Conservation (phyloP, 1,140 invertebrate genomes). For the Philotrypesis tridentata region DNA sequence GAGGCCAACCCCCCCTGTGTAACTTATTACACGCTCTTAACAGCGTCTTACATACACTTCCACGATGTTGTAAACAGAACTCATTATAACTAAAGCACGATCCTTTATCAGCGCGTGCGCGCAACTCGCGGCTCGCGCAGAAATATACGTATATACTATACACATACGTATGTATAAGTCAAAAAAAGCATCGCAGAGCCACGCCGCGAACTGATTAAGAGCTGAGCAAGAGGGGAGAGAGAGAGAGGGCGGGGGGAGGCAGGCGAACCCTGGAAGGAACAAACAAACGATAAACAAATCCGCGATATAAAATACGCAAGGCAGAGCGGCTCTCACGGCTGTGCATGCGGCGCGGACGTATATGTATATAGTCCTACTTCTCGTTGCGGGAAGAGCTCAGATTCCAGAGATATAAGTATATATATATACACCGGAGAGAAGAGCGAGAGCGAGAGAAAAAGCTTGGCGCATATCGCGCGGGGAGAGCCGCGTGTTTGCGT, state of each 20-base stretch:
- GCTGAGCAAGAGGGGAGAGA: neutral
- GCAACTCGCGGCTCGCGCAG: no score
- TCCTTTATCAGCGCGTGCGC: neutral
- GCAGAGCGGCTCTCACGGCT: neutral
- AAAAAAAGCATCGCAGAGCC: neutral
- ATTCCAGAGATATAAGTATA: constrained; percentile 20
- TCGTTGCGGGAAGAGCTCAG: neutral
- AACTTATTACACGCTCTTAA: no score
- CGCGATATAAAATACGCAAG: constrained; percentile 27
- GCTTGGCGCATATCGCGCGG: no score
- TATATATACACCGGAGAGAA: no score
- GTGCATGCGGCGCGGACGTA: neutral
- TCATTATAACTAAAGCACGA: constrained; percentile 20
- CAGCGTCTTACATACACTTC: no score
- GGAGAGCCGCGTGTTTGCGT: neutral
- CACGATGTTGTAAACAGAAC: neutral
- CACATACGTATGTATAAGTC: no score
- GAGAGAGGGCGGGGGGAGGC: no score
- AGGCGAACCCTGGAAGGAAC: neutral
- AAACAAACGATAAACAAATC: constrained; percentile 25
- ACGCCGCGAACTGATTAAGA: neutral
- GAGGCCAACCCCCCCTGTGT: no score
- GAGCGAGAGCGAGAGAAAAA: no score
- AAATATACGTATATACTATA: neutral
- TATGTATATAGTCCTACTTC: neutral